Base-by-base conservation (phyloP, 2,113 vertebrate species). In the Zosterops lateralis region DNA sequence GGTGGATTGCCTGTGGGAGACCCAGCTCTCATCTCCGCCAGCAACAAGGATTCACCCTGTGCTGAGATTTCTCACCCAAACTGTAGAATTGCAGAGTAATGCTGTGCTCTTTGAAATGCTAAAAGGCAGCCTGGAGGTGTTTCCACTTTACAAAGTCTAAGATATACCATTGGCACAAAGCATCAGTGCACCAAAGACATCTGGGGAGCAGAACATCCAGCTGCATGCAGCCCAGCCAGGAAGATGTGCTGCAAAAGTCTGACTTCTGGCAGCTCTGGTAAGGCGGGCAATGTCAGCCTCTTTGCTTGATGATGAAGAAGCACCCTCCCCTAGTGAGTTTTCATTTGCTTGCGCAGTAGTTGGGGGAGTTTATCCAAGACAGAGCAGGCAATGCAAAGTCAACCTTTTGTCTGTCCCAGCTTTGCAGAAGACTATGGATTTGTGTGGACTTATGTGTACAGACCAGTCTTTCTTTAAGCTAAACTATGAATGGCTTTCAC, bases 1-100 rank as follows among this genome's bases (percentile, higher is more conserved):
- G 34, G 40, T 0, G 0, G 21, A 26, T 44, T 26, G 12, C 34
- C 9, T 9, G 1, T 14, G 17, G 1, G 3, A 65, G 15, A 67
- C 25, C 4, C 54, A 32, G 8, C 0, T 0, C 22, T 79, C 21
- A 24, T 18, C 32, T 66, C 51, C 56, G 60, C 34, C n/a, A 66
- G 58, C 18, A 70, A 22, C 20, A 24, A 40, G 10, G 25, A 74
- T 36, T 40, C 31, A 44, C 25, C 36, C n/a, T 0, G 0, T 32
- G 24, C 48, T 73, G 3, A 0, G 0, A 16, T 78, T 84, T 92
- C 67, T 87, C 44, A 60, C n/a, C 34, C 25, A 48, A 0, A 1
- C 5, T 45, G 47, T 16, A 51, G 54, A 82, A 57, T 2, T 73
- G 25, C 29, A 73, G 47, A 17, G 48, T 24, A 58, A 3, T 4